Percentiles rank a stretch among this genome's conserved stretches.
These are phyloP conservation scores for Ormyrus thymus DNA, from an alignment of 2,888 invertebrate species.

Conservation along the genomic window DNA sequence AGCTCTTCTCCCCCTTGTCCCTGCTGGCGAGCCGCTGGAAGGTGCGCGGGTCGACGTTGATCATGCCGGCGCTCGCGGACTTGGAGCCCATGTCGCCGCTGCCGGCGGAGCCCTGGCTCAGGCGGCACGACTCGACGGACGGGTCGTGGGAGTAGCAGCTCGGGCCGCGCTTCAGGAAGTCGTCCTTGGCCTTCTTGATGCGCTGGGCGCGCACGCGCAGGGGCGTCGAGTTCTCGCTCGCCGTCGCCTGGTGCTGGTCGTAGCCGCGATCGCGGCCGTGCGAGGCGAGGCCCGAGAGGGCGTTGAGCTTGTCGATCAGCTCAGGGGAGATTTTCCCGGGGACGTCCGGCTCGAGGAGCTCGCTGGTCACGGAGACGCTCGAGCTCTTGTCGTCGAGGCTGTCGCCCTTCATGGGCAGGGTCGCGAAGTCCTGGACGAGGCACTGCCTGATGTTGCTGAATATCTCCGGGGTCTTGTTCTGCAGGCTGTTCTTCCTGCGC, in stretches of 20 bases:
- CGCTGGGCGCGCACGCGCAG: slow-evolving; percentile 78
- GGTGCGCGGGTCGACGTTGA: slow-evolving; percentile 80
- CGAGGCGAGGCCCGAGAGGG: slow-evolving; percentile 59
- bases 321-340: slow-evolving; percentile 60
- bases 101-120: slow-evolving; percentile 12
- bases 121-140: slow-evolving; percentile 25
- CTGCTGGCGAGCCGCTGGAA: slow-evolving; percentile 78
- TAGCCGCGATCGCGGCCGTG: not conserved
- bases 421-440: slow-evolving; percentile 35
- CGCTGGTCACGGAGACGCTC: not conserved
- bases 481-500: slow-evolving; percentile 36
- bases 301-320: slow-evolving; percentile 62
- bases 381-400: not conserved
- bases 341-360: not conserved
- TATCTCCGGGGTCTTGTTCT: slow-evolving; percentile 46
- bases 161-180: slow-evolving; percentile 78
- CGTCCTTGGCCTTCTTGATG: slow-evolving; percentile 83
- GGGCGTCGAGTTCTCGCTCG: slow-evolving; percentile 58
- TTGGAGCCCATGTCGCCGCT: slow-evolving; percentile 73
- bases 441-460: slow-evolving; percentile 43
- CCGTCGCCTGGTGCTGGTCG: slow-evolving; percentile 43
- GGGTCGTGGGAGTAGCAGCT: slow-evolving; percentile 59
- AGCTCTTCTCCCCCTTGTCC: slow-evolving; percentile 71
- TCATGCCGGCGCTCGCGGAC: slow-evolving; percentile 87
- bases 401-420: slow-evolving; percentile 20